Evolutionary conservation across 2,888 invertebrate genomes (phyloP), one percentile per base, ranked within the genome.

Genomic region (Arctia plantaginis): DNA sequence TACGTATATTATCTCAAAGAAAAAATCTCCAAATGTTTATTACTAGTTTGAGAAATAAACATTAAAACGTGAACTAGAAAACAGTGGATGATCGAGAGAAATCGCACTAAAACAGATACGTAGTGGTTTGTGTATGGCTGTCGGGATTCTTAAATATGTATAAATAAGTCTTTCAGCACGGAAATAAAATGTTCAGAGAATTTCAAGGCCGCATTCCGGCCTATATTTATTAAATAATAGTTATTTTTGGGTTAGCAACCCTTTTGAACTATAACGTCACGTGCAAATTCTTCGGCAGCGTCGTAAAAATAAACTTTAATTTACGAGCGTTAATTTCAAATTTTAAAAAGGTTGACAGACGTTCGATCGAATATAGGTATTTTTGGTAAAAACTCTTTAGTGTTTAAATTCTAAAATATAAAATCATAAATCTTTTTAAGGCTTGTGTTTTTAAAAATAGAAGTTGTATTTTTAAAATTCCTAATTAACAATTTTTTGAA

Each of bases 121-220:
- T 66, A n/a, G 69, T 44, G 70, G 72, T 68, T 74, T 75, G 73
- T 73, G 27, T 73, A 68, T 70, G 47, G 74, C 66, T 72, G 66
- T 62, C 39, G 75, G 70, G 69, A 69, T 76, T 76, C 74, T 74
- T 67, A 75, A 62, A 35, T 68, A 41, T 35, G 41, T 59, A 73
- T 81, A 72, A 78, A 81, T 81, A 77, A 77, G 20, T 59, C 39
- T 39, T 66, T 65, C 64, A 47, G 67, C 33, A 77, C 68, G 3
- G 39, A 75, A 81, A 81, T 75, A 83, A 75, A 70, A 39, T 72
- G 74, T 79, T 84, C 77, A 79, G 82, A 79, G 41, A 71, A 76
- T 71, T 1, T 74, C 82, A 82, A 84, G 84, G 82, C 35, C 76
- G 65, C 8, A 65, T 64, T 67, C 70, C 75, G 73, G 73, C n/a